Conservation (phyloP, 2,113 vertebrate species). For the Shinisaurus crocodilurus region DNA sequence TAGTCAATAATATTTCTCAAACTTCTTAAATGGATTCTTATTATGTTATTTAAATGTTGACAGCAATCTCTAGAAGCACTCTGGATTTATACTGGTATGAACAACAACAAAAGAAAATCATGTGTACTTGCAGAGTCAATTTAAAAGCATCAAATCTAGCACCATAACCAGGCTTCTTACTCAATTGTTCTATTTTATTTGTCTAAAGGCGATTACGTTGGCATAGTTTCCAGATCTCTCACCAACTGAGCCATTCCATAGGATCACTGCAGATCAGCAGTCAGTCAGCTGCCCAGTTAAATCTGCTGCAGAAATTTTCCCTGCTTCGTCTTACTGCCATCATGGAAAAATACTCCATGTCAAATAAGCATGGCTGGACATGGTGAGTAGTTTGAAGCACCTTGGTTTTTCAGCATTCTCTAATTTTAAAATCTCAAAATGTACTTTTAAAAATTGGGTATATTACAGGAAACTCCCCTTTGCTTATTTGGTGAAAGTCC, state of each 20-base stretch:
- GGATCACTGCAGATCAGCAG: slow-evolving; percentile 90
- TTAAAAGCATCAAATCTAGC: background rate
- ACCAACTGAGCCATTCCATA: slow-evolving; percentile 84
- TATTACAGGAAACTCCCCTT: background rate
- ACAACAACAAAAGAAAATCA: background rate
- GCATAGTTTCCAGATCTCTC: slow-evolving; percentile 95
- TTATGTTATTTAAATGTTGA: background rate
- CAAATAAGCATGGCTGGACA: slow-evolving; percentile 97
- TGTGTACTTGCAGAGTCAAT: background rate
- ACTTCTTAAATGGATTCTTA: background rate
- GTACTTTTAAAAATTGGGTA: background rate
- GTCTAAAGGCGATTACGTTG: slow-evolving; percentile 81
- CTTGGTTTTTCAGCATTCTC: background rate
- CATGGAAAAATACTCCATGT: slow-evolving; percentile 97
- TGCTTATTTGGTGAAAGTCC: background rate
- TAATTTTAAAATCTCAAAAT: background rate
- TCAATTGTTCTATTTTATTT: slow-evolving; percentile 36
- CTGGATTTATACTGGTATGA: background rate
- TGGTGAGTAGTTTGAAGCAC: slow-evolving; percentile 82
- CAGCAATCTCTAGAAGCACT: background rate
- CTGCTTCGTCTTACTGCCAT: slow-evolving; percentile 94
- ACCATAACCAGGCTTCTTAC: slow-evolving; percentile 5
- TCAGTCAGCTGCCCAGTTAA: slow-evolving; percentile 94
- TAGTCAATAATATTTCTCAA: background rate
- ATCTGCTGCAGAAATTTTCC: slow-evolving; percentile 94